phyloP scores from a whole-genome alignment of 1,140 invertebrate genomes.

The Drosophila parabipectinata region DNA sequence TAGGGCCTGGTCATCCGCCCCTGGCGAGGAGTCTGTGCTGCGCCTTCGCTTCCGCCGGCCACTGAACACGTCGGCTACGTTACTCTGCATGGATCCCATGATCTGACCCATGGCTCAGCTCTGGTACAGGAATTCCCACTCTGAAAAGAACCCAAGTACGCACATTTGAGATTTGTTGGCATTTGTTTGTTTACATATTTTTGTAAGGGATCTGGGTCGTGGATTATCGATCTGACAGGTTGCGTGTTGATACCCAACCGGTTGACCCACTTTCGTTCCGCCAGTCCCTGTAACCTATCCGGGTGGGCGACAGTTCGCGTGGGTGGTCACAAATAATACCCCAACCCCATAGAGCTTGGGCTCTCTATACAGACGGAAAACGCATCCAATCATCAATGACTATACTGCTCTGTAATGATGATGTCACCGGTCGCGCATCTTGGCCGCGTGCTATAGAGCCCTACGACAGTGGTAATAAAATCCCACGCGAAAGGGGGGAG shows the following conservation, averaged over 20 bases:
- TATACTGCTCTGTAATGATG: constrained; percentile 38
- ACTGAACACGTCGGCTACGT: constrained; percentile 67
- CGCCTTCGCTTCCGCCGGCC: constrained; percentile 74
- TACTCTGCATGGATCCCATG: constrained; percentile 66
- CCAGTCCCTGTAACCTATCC: constrained; percentile 16
- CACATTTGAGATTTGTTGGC: neutral
- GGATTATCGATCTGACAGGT: constrained; percentile 50
- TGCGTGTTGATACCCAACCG: constrained; percentile 57
- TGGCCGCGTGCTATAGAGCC: neutral
- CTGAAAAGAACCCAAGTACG: constrained; percentile 1
- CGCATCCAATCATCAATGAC: constrained; percentile 24
- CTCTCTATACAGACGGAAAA: constrained; percentile 8
- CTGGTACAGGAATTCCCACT: neutral
- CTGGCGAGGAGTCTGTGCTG: constrained; percentile 54
- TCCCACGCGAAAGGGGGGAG: neutral
- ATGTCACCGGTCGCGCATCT: constrained; percentile 54
- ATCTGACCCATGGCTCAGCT: constrained; percentile 70
- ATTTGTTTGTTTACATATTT: neutral
- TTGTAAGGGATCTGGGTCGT: constrained; percentile 8
- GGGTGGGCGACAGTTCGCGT: constrained; percentile 26
- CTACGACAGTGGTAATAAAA: constrained; percentile 14
- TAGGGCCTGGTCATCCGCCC: constrained; percentile 49
- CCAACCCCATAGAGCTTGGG: neutral
- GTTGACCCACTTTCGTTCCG: constrained; percentile 60
- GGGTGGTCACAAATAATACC: constrained; percentile 8